Conservation (phyloP, 2,113 vertebrate genomes). For the Micronycteris hirsuta region DNA sequence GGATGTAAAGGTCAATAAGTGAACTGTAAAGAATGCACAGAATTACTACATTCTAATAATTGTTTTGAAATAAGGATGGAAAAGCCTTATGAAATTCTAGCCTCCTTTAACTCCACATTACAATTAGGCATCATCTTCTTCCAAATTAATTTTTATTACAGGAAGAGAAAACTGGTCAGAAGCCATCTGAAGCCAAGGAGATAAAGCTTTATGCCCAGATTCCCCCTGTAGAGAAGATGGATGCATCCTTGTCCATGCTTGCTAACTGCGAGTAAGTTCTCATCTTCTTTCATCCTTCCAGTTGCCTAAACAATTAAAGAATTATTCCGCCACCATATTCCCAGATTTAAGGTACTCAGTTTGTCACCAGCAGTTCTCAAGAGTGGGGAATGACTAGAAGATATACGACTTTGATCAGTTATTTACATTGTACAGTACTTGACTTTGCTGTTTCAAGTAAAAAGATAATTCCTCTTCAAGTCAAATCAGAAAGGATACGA, state of each 20-base stretch:
- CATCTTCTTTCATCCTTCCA: not conserved
- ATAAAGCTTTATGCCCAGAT: slow-evolving; percentile 94
- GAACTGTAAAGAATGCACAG: not conserved
- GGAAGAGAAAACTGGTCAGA: slow-evolving; percentile 93
- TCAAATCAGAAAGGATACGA: slow-evolving; percentile 15
- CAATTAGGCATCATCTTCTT: slow-evolving; percentile 46
- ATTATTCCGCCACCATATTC: not conserved
- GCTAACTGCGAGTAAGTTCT: slow-evolving; percentile 94
- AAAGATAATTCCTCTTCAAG: slow-evolving; percentile 29
- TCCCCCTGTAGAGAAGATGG: slow-evolving; percentile 96
- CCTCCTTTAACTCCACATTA: slow-evolving; percentile 34
- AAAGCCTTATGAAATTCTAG: slow-evolving; percentile 5
- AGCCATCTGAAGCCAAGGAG: slow-evolving; percentile 88
- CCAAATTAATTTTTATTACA: slow-evolving; percentile 70
- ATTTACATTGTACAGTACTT: not conserved
- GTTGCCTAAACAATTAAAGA: not conserved
- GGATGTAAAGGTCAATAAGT: slow-evolving; percentile 1
- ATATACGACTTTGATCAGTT: not conserved
- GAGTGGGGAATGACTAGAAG: not conserved
- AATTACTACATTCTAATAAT: slow-evolving; percentile 30
- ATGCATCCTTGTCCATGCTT: slow-evolving; percentile 89
- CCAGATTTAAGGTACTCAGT: not conserved
- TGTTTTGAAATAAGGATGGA: slow-evolving; percentile 43
- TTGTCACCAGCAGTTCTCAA: not conserved
- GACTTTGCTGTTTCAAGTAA: slow-evolving; percentile 35